Percentiles rank a stretch among this genome's conserved stretches.
Evolutionary conservation across 2,113 vertebrate species (phyloP).

Genomic region (Orycteropus afer): DNA sequence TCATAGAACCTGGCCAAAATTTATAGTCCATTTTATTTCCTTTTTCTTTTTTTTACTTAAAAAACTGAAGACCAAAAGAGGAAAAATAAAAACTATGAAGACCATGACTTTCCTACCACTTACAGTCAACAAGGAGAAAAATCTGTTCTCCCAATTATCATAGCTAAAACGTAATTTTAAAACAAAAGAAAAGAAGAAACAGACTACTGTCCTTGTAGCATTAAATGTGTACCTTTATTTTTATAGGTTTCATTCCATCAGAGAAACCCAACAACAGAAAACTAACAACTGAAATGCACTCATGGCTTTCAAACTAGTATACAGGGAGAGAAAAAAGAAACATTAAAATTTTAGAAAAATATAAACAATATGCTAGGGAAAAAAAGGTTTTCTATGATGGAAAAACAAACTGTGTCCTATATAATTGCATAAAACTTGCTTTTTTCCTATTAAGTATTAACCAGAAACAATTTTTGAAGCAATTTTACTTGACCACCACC

Average conservation of each 20-base stretch:
- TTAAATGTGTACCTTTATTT: slow-evolving; percentile 21
- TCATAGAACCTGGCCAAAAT: slow-evolving; percentile 5
- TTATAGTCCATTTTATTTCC: slow-evolving; percentile 17
- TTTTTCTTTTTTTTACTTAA: slow-evolving; percentile 38
- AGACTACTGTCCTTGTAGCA: neutral
- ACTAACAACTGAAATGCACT: slow-evolving; percentile 36
- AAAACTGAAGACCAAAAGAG: neutral
- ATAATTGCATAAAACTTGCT: neutral
- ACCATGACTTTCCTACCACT: slow-evolving; percentile 10
- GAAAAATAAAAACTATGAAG: slow-evolving; percentile 44
- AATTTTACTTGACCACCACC: slow-evolving; percentile 75
- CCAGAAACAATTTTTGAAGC: slow-evolving; percentile 51
- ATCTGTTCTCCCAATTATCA: neutral
- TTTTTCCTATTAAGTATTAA: slow-evolving; percentile 41
- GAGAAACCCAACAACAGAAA: slow-evolving; percentile 27
- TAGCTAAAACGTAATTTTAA: neutral
- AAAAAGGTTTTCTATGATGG: neutral
- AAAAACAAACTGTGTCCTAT: neutral
- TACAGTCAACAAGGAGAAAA: neutral
- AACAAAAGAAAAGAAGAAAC: neutral
- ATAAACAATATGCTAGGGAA: neutral
- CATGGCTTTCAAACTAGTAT: slow-evolving; percentile 20
- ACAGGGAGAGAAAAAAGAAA: neutral
- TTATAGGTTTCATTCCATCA: slow-evolving; percentile 4
- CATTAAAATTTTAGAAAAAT: neutral